Percentiles rank a stretch among this genome's conserved stretches.
These are phyloP conservation scores for Yponomeuta evonymella DNA, from an alignment of 2,888 invertebrate genomes.

Conservation along the genomic window DNA sequence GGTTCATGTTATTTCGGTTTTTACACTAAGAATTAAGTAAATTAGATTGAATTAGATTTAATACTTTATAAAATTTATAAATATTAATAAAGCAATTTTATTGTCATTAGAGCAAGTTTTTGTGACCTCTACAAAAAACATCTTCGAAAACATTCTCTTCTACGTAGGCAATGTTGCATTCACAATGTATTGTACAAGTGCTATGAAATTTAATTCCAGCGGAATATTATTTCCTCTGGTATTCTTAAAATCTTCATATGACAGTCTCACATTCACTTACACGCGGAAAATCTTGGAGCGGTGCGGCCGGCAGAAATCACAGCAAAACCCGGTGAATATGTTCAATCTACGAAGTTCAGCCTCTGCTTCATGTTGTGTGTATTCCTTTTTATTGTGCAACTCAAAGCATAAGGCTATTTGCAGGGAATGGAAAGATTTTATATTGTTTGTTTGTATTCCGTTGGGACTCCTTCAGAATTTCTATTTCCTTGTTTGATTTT, in stretches of 20 bases:
- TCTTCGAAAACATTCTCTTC: too few species aligned
- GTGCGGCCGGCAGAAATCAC: background rate
- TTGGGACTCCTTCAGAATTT: background rate
- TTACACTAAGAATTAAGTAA: too few species aligned
- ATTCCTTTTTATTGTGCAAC: background rate
- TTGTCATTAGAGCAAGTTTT: too few species aligned
- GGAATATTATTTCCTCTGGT: background rate
- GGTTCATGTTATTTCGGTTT: too few species aligned
- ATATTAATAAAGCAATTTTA: too few species aligned
- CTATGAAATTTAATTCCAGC: background rate
- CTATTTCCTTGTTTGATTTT: background rate
- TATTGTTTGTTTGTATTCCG: background rate
- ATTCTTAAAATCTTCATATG: background rate
- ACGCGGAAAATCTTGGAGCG: background rate
- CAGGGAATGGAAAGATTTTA: constrained; percentile 1
- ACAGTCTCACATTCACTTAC: background rate
- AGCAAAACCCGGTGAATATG: background rate
- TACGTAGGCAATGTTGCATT: too few species aligned
- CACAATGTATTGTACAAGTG: too few species aligned
- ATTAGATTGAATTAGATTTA: too few species aligned
- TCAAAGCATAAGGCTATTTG: background rate
- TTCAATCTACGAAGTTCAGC: background rate
- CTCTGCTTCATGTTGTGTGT: background rate
- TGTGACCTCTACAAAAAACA: too few species aligned
- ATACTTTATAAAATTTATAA: too few species aligned